Evolutionary conservation across 1,140 invertebrate genomes (phyloP).

Genomic region (Diabrotica undecimpunctata): DNA sequence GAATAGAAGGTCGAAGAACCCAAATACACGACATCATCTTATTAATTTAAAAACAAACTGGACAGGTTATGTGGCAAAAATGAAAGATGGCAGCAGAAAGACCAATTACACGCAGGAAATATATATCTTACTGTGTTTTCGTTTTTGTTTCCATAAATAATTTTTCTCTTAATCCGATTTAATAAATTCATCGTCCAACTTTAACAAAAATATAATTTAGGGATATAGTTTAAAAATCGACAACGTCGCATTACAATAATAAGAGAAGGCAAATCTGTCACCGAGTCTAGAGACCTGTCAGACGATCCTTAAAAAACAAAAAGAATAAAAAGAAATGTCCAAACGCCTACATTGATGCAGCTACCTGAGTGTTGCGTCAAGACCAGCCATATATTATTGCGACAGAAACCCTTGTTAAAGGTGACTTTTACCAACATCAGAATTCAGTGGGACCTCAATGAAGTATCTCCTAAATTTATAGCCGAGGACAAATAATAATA

Average conservation of each 20-base stretch:
- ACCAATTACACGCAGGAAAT: too few relatives aligned
- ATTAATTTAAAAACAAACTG: too few relatives aligned
- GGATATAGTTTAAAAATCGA: conserved; percentile 10
- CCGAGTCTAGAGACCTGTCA: conserved; percentile 35
- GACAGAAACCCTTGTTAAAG: conserved; percentile 45
- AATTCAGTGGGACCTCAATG: conserved; percentile 32
- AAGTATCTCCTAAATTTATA: not conserved
- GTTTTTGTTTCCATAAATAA: too few relatives aligned
- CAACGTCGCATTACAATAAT: conserved; percentile 9
- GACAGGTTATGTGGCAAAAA: too few relatives aligned
- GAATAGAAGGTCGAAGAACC: too few relatives aligned
- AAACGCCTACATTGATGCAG: conserved; percentile 44
- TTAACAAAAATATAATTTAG: not conserved
- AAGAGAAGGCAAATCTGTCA: conserved; percentile 32
- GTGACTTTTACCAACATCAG: conserved; percentile 37
- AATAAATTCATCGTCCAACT: too few relatives aligned
- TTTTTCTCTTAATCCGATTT: too few relatives aligned
- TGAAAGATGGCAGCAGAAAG: too few relatives aligned
- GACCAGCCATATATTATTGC: conserved; percentile 42
- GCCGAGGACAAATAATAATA: not conserved
- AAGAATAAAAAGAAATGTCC: conserved; percentile 21
- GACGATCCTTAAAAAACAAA: conserved; percentile 33
- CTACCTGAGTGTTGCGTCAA: conserved; percentile 45
- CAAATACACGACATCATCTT: too few relatives aligned
- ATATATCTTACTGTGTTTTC: too few relatives aligned